phyloP scores from a whole-genome alignment of 2,888 invertebrate species.

The Seira musarum region DNA sequence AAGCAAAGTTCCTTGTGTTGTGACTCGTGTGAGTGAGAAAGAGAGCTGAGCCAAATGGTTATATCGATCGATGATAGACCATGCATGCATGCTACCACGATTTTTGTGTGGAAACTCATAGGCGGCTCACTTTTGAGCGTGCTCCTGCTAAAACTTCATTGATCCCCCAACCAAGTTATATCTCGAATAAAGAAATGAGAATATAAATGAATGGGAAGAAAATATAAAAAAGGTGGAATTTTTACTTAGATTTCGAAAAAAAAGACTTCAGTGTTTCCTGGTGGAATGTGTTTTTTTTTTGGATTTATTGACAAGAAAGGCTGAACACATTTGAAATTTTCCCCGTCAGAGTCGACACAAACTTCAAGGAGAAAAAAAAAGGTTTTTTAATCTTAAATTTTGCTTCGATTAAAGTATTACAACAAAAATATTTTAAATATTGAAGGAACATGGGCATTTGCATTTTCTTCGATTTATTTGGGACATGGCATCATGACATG shows the following conservation, averaged over 20 bases:
- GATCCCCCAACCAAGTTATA: slow-evolving; percentile 55
- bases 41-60: slow-evolving; percentile 44
- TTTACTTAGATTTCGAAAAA: not conserved
- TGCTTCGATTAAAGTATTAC: not conserved
- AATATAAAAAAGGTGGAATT: no score
- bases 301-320: not conserved
- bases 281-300: not conserved
- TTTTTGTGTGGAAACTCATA: slow-evolving; percentile 36
- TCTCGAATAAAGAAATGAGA: slow-evolving; percentile 7
- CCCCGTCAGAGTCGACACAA: no score
- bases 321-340: no score
- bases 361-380: no score
- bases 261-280: not conserved
- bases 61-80: slow-evolving; percentile 56
- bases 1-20: not conserved
- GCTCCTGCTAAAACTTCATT: slow-evolving; percentile 55
- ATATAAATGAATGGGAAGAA: not conserved
- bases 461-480: no score
- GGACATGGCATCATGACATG: no score
- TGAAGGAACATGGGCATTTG: no score
- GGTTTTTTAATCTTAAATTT: no score
- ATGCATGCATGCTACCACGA: slow-evolving; percentile 37
- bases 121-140: slow-evolving; percentile 42
- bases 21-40: slow-evolving; percentile 22
- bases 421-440: no score